Evolutionary conservation across 1,140 invertebrate genomes (phyloP).

Genomic region (Sitophilus oryzae): DNA sequence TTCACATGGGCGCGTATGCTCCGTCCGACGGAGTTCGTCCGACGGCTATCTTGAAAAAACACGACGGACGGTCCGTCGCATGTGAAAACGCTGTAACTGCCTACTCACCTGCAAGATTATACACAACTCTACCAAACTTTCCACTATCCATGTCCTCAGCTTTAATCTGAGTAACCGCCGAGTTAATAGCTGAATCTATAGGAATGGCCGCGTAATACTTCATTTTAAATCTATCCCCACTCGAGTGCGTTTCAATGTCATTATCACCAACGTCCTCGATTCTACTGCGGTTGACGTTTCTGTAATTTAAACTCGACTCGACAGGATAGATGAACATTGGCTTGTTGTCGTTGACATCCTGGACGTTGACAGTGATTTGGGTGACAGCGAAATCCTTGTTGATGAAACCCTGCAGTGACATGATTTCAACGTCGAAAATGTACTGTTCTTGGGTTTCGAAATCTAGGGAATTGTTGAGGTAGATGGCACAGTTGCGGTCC

Average conservation of each 20-base stretch:
- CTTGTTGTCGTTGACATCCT: slow-evolving; percentile 82
- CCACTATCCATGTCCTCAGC: slow-evolving; percentile 79
- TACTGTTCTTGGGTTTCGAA: slow-evolving; percentile 69
- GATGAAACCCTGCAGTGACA: slow-evolving; percentile 68
- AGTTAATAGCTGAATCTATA: slow-evolving; percentile 61
- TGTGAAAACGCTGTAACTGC: too few relatives aligned
- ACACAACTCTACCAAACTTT: slow-evolving; percentile 69
- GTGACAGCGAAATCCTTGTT: slow-evolving; percentile 68
- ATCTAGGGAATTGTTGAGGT: slow-evolving; percentile 64
- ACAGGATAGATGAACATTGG: slow-evolving; percentile 70
- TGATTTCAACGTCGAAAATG: slow-evolving; percentile 66
- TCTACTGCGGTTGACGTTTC: not conserved
- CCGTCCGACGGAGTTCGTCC: too few relatives aligned
- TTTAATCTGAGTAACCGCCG: slow-evolving; percentile 68
- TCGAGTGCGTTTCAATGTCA: not conserved
- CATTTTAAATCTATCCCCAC: slow-evolving; percentile 37
- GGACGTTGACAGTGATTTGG: slow-evolving; percentile 72
- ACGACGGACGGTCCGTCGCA: too few relatives aligned
- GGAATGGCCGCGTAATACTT: slow-evolving; percentile 70
- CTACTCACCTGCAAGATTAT: slow-evolving; percentile 53
- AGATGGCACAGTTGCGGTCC: slow-evolving; percentile 72
- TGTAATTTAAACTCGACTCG: not conserved
- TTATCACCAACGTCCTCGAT: slow-evolving; percentile 21
- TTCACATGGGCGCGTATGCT: too few relatives aligned
- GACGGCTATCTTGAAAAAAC: too few relatives aligned